Conservation (phyloP, 1,140 invertebrate genomes). For the Eufriesea mexicana region DNA sequence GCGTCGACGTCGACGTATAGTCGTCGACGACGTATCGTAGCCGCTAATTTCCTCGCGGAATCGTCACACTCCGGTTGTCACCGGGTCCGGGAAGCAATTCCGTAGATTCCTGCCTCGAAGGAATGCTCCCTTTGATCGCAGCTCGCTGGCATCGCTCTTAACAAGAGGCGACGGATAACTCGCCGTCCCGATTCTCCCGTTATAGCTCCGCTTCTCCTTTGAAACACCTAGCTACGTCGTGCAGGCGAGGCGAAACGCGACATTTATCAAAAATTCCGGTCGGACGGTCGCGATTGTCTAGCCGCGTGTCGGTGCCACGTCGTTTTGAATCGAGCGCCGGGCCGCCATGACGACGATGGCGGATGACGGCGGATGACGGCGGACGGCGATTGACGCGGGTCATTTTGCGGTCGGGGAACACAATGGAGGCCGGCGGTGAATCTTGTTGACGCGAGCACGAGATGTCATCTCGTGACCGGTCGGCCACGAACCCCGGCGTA, state of each 20-base stretch:
- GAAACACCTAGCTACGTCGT: constrained; percentile 38
- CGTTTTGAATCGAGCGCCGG: background rate
- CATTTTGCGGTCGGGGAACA: constrained; percentile 38
- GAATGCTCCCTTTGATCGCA: constrained; percentile 71
- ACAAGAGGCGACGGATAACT: constrained; percentile 60
- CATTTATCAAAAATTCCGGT: constrained; percentile 53
- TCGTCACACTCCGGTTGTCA: constrained; percentile 61
- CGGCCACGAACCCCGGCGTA: no score
- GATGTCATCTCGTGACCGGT: constrained; percentile 20
- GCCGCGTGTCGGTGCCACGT: background rate
- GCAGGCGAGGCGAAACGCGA: constrained; percentile 34
- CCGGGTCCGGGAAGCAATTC: constrained; percentile 67
- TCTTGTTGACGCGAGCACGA: constrained; percentile 38
- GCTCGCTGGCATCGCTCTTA: constrained; percentile 57
- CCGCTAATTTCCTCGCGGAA: constrained; percentile 66
- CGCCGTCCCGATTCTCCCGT: constrained; percentile 42
- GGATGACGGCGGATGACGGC: no score
- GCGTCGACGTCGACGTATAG: constrained; percentile 21
- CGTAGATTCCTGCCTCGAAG: constrained; percentile 64
- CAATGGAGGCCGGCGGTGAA: constrained; percentile 18
- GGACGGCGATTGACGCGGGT: constrained; percentile 40
- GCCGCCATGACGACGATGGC: background rate
- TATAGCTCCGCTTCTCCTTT: constrained; percentile 49
- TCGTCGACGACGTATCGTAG: constrained; percentile 32
- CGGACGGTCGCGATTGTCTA: constrained; percentile 12